Evolutionary conservation across 1,140 invertebrate species (phyloP).

Genomic region (Trissolcus basalis): DNA sequence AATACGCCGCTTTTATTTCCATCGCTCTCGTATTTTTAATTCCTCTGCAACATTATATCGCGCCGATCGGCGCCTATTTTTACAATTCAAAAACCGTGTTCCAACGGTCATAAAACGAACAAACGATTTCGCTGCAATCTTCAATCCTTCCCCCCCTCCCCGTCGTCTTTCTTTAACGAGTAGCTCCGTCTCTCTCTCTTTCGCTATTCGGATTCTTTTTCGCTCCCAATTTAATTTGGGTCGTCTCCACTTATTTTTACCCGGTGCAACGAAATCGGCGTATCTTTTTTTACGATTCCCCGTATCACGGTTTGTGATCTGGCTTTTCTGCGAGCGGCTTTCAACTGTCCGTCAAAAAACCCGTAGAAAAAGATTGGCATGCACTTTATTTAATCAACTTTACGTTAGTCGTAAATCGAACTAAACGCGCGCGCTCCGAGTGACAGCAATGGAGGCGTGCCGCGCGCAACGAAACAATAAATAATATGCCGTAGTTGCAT

Average conservation of each 20-base stretch:
- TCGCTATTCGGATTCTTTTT: not conserved
- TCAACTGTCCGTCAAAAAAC: conserved; percentile 8
- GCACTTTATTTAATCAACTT: too few species aligned
- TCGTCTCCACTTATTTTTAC: conserved; percentile 45
- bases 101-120: too few species aligned
- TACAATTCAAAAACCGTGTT: not conserved
- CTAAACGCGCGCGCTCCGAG: not conserved
- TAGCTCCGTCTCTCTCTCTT: conserved; percentile 4
- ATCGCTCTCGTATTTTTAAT: conserved; percentile 15
- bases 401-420: too few species aligned
- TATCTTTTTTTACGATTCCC: conserved; percentile 41
- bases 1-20: conserved; percentile 34
- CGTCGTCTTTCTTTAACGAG: conserved; percentile 3
- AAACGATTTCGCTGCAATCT: too few species aligned
- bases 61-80: not conserved
- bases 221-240: conserved; percentile 32
- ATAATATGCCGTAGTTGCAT: conserved; percentile 18
- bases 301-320: conserved; percentile 14
- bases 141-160: not conserved
- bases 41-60: not conserved
- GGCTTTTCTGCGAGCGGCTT: not conserved
- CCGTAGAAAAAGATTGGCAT: too few species aligned
- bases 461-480: conserved; percentile 26
- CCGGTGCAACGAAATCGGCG: conserved; percentile 23
- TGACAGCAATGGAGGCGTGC: not conserved